These are phyloP conservation scores for Microchrysa polita DNA, from an alignment of 2,888 invertebrate species.

Conservation along the genomic window DNA sequence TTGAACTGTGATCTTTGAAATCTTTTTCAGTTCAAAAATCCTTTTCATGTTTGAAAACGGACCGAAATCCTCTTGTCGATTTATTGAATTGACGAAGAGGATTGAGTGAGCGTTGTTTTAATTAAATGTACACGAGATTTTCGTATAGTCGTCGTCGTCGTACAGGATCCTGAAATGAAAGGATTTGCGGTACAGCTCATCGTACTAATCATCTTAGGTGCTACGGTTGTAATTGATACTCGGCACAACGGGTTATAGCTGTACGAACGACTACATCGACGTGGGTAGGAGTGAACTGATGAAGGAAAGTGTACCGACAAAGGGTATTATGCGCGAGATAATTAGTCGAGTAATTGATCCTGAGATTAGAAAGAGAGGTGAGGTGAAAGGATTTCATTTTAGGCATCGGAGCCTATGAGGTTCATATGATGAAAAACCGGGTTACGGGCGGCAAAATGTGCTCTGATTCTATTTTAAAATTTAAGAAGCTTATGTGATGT, in stretches of 20 bases:
- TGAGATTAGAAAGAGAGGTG: slow-evolving; percentile 19
- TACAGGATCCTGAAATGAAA: background rate
- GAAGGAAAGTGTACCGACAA: slow-evolving; percentile 35
- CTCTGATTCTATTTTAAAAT: too few relatives aligned
- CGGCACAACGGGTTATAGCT: slow-evolving; percentile 9
- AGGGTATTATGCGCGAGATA: slow-evolving; percentile 28
- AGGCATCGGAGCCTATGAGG: background rate
- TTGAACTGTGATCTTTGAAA: slow-evolving; percentile 10
- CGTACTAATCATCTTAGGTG: slow-evolving; percentile 29
- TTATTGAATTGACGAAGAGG: slow-evolving; percentile 22
- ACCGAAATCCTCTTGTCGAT: slow-evolving; percentile 25
- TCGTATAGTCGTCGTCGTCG: too few relatives aligned
- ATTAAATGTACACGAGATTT: slow-evolving; percentile 26
- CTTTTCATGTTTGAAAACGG: background rate
- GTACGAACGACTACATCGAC: too few relatives aligned
- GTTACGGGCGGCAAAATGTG: too few relatives aligned
- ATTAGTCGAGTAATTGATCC: slow-evolving; percentile 40
- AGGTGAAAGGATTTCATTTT: background rate
- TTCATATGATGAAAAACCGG: background rate
- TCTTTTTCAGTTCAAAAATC: slow-evolving; percentile 9
- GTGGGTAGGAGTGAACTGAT: slow-evolving; percentile 28
- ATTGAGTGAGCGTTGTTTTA: slow-evolving; percentile 33
- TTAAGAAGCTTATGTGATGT: background rate
- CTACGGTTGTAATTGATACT: slow-evolving; percentile 44
- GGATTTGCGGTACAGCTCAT: background rate